Evolutionary conservation across 2,113 vertebrate genomes (phyloP).

Genomic region (Ramphastos sulfuratus): DNA sequence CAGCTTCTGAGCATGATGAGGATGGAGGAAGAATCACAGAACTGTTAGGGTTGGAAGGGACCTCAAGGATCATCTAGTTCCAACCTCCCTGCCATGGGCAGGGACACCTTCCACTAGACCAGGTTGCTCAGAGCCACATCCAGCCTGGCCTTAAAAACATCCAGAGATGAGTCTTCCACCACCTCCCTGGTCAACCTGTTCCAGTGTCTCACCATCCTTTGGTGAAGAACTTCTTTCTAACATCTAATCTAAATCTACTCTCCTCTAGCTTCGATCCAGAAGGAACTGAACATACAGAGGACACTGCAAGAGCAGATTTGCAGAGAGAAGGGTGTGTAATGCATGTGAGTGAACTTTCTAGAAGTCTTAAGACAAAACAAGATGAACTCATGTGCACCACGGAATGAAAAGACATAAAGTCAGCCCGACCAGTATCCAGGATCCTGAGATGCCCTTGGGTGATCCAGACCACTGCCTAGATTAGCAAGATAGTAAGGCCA

Average conservation of each 20-base stretch:
- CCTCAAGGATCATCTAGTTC: too few species aligned
- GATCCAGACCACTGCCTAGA: neutral
- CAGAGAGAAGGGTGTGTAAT: neutral
- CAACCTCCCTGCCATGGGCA: too few species aligned
- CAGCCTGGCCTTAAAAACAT: too few species aligned
- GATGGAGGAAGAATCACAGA: neutral
- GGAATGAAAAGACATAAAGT: neutral
- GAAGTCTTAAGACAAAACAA: neutral
- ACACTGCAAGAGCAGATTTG: neutral
- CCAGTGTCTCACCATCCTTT: too few species aligned
- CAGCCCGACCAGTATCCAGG: neutral
- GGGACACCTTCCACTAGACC: too few species aligned
- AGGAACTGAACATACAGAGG: neutral
- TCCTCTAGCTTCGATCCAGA: neutral
- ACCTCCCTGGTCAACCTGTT: too few species aligned
- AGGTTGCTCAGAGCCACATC: too few species aligned
- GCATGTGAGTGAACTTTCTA: neutral
- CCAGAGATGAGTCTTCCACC: too few species aligned
- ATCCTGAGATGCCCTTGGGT: neutral
- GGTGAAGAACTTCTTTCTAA: too few species aligned
- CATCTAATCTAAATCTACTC: too few species aligned
- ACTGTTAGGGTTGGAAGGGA: too few species aligned
- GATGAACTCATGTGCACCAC: neutral
- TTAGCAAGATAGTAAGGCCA: neutral
- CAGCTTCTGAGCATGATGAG: neutral